These are phyloP conservation scores for Malurus alboscapulatus DNA, from an alignment of 2,113 vertebrate genomes.

Conservation along the genomic window DNA sequence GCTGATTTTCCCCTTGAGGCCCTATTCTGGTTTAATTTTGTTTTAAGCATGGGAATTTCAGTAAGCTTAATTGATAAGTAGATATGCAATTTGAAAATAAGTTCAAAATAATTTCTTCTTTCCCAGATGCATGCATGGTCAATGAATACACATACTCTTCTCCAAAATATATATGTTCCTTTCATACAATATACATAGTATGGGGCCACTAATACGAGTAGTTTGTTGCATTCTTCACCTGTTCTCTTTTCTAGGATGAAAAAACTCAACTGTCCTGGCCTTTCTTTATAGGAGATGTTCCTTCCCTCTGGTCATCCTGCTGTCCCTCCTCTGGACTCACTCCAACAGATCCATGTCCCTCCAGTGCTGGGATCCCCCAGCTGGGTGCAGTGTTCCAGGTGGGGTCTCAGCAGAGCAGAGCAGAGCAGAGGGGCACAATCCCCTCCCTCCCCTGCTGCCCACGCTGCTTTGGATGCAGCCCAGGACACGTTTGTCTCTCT, in stretches of 20 bases:
- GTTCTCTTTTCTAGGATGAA: background rate
- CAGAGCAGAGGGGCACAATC: background rate
- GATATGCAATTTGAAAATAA: background rate
- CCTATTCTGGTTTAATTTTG: background rate
- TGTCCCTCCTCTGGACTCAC: background rate
- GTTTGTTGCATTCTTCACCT: background rate
- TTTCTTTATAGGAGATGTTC: background rate
- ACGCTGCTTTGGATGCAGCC: background rate
- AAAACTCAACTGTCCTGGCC: background rate
- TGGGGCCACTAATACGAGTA: accelerated
- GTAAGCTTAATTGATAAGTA: background rate
- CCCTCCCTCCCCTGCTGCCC: background rate
- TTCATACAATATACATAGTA: background rate
- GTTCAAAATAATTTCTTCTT: background rate
- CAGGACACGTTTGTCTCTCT: background rate
- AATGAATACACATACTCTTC: background rate
- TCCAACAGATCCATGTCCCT: background rate
- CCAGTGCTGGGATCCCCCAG: background rate
- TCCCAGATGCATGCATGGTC: accelerated
- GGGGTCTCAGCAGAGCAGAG: background rate
- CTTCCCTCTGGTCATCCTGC: background rate
- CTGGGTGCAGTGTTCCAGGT: background rate
- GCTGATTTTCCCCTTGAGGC: background rate
- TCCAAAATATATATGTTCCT: background rate
- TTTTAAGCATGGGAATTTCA: background rate